Evolutionary conservation across 2,888 invertebrate genomes (phyloP), one percentile per base, ranked within the genome.

Genomic region (Pheosia tremula): DNA sequence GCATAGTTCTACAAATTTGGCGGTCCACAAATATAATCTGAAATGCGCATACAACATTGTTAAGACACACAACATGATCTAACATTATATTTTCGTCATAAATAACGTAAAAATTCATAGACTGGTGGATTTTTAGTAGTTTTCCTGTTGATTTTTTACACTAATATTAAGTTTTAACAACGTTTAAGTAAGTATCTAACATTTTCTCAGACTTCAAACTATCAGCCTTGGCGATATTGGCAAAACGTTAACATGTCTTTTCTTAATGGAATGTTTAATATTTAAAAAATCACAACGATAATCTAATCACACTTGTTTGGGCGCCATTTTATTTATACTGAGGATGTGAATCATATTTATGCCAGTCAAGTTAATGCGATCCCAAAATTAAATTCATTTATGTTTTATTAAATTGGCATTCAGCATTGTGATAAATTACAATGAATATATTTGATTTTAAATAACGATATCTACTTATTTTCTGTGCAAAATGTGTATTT

Each of bases 261-360:
- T 80, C 76, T 62, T 78, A 81, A 83, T 91, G 92, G 92, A 93
- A 93, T 93, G 92, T 92, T 77, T 88, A 79, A 75, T 80, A 81
- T 81, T 72, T 80, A 58, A 68, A 80, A 84, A 89, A 90, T 89
- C 91, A 90, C 91, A 89, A 89, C 87, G 69, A 77, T 65, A 45
- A 71, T 72, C 71, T 76, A 69, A 83, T 83, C 83, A 83, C 85
- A 69, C 81, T 61, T 69, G 57, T 64, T 58, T 38, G 56, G 43
- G 41, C 43, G 56, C 56, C 56, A 56, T 45, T 24, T 45, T 36
- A 0, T 45, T 36, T 1, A 54, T 38, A 54, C 6, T 10, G 54
- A 54, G 3, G 36, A 36, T 36, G 10, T 37, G 54, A 7, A 49
- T 13, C 13, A 13, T 13, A 49, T 13, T 50, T 53, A 13, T 55